Evolutionary conservation across 2,113 vertebrate species (phyloP).

Genomic region (Coreoperca whiteheadi): DNA sequence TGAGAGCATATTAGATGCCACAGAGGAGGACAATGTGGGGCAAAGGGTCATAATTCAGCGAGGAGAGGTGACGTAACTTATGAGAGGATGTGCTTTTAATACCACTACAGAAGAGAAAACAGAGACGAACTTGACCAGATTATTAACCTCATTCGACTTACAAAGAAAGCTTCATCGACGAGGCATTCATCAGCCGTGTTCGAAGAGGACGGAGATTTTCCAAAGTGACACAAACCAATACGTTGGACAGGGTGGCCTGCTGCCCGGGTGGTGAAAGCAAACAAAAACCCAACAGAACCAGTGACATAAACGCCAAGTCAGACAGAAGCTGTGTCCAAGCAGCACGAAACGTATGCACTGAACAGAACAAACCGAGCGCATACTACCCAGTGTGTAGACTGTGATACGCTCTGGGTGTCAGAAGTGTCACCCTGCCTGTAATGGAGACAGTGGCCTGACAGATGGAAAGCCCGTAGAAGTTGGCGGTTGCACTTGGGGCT

Average conservation of each 20-base stretch:
- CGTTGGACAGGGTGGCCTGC: too few relatives aligned
- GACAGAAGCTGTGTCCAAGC: too few relatives aligned
- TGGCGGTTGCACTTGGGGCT: too few relatives aligned
- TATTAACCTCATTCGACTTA: background rate
- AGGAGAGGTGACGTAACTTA: background rate
- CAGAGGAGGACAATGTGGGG: background rate
- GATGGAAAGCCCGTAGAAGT: too few relatives aligned
- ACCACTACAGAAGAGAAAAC: background rate
- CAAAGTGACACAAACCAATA: background rate
- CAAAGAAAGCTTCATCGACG: background rate
- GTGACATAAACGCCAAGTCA: background rate
- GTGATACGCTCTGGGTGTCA: too few relatives aligned
- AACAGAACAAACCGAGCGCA: too few relatives aligned
- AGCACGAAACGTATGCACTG: too few relatives aligned
- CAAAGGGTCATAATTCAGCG: background rate
- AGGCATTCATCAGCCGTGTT: slow-evolving; percentile 1
- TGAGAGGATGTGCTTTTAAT: background rate
- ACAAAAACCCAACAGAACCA: background rate
- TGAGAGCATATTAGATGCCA: background rate
- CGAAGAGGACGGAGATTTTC: background rate
- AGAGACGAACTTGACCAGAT: background rate
- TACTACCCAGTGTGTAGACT: too few relatives aligned
- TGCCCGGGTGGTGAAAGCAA: background rate
- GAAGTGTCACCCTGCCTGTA: too few relatives aligned
- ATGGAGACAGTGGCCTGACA: too few relatives aligned